A percentile compares a stretch with the other conserved stretches of the same genome.
Conservation (phyloP, 1,140 invertebrate genomes). For the Magallana gigas region DNA sequence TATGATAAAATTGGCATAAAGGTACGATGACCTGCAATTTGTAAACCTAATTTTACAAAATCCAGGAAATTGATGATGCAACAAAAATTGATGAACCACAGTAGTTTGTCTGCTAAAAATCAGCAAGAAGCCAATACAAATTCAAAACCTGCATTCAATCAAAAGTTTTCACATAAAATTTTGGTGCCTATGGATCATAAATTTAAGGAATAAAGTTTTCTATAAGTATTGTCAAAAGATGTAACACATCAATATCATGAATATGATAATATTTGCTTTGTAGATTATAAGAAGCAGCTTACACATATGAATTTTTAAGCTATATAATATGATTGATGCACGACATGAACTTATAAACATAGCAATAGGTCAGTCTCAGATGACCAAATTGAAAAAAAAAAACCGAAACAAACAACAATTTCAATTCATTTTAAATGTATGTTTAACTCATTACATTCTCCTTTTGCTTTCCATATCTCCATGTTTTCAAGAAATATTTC, state of each 20-base stretch:
- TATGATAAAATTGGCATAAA: constrained; percentile 18
- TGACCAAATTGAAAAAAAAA: constrained; percentile 12
- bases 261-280: constrained; percentile 13
- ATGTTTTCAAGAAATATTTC: constrained; percentile 13
- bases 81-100: constrained; percentile 17
- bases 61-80: constrained; percentile 15
- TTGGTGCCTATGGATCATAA: constrained; percentile 16
- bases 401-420: not conserved
- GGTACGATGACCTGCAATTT: constrained; percentile 19
- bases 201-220: constrained; percentile 18
- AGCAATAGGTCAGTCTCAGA: constrained; percentile 19
- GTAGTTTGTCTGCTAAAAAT: constrained; percentile 21
- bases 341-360: constrained; percentile 12
- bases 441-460: constrained; percentile 21
- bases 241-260: constrained; percentile 21
- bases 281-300: constrained; percentile 21
- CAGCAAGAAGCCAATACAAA: constrained; percentile 20
- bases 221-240: constrained; percentile 23
- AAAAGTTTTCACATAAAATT: constrained; percentile 17
- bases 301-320: constrained; percentile 13
- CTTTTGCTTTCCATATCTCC: constrained; percentile 20
- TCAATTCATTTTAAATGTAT: constrained; percentile 10
- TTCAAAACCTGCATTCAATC: not conserved
- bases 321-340: constrained; percentile 23
- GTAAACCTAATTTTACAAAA: constrained; percentile 18